These are phyloP conservation scores for Psammodynastes pulverulentus DNA, from an alignment of 2,113 vertebrate genomes.

Conservation along the genomic window DNA sequence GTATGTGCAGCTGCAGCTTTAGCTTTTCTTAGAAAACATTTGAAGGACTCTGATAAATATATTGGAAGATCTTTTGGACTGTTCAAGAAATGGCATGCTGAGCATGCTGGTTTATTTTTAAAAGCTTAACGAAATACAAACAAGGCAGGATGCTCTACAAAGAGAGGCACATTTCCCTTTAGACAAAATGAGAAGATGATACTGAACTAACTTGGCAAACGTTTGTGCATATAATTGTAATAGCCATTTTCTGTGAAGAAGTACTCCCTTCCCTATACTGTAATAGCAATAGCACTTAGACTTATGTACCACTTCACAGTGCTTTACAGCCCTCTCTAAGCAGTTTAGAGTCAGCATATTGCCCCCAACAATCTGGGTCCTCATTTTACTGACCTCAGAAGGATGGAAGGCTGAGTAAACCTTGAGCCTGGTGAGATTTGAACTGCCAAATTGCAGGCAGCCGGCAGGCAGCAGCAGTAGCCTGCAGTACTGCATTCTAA, in stretches of 20 bases:
- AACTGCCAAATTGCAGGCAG: too few relatives aligned
- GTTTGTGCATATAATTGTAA: background rate
- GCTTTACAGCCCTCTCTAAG: too few relatives aligned
- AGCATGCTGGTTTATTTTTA: constrained; percentile 17
- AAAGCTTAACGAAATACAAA: background rate
- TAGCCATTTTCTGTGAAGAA: background rate
- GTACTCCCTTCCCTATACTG: background rate
- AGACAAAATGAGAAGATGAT: background rate
- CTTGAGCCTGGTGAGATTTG: too few relatives aligned
- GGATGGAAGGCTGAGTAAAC: too few relatives aligned
- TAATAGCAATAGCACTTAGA: too few relatives aligned
- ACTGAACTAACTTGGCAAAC: background rate
- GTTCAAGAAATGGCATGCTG: background rate
- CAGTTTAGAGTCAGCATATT: too few relatives aligned
- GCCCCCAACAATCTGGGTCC: too few relatives aligned
- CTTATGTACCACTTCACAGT: too few relatives aligned
- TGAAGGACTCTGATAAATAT: constrained; percentile 15
- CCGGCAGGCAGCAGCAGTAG: too few relatives aligned
- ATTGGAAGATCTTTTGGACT: fast-evolving
- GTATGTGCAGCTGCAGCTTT: constrained; percentile 9
- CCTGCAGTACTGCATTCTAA: too few relatives aligned
- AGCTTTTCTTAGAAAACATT: constrained; percentile 29
- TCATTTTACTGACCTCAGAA: too few relatives aligned
- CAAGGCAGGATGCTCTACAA: background rate
- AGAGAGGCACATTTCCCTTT: background rate